phyloP scores from a whole-genome alignment of 1,140 invertebrate species.

The Drosophila triauraria region DNA sequence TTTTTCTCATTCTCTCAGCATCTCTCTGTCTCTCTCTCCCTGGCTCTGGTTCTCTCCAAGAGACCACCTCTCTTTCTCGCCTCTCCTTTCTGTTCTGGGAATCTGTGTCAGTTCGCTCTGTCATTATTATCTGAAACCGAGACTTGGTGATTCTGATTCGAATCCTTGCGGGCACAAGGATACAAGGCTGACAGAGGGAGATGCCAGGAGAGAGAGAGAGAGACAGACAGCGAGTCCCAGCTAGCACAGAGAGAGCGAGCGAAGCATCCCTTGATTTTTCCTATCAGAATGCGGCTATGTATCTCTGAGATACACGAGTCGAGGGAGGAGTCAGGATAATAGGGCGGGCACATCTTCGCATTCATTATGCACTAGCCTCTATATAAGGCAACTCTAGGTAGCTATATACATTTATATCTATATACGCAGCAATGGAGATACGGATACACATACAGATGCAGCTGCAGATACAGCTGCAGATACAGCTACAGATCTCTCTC shows the following conservation, averaged over 20 bases:
- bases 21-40: constrained; percentile 14
- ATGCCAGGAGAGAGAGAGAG: constrained; percentile 6
- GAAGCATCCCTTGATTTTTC: constrained; percentile 64
- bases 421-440: constrained; percentile 36
- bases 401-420: constrained; percentile 17
- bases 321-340: constrained; percentile 84
- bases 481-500: constrained; percentile 38
- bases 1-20: constrained; percentile 9
- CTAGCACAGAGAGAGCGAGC: constrained; percentile 5
- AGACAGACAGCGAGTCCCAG: background rate
- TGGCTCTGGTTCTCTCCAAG: background rate
- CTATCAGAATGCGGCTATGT: constrained; percentile 78
- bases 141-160: constrained; percentile 55
- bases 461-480: constrained; percentile 27
- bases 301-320: constrained; percentile 72
- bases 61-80: constrained; percentile 21
- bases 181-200: constrained; percentile 51
- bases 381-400: constrained; percentile 10
- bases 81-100: constrained; percentile 17
- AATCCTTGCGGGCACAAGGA: constrained; percentile 59
- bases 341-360: constrained; percentile 82
- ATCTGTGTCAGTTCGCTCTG: constrained; percentile 76
- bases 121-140: constrained; percentile 60
- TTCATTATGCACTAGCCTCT: constrained; percentile 76
- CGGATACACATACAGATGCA: constrained; percentile 35